These are phyloP conservation scores for Orchesella cincta DNA, from an alignment of 1,140 invertebrate species.

Conservation along the genomic window DNA sequence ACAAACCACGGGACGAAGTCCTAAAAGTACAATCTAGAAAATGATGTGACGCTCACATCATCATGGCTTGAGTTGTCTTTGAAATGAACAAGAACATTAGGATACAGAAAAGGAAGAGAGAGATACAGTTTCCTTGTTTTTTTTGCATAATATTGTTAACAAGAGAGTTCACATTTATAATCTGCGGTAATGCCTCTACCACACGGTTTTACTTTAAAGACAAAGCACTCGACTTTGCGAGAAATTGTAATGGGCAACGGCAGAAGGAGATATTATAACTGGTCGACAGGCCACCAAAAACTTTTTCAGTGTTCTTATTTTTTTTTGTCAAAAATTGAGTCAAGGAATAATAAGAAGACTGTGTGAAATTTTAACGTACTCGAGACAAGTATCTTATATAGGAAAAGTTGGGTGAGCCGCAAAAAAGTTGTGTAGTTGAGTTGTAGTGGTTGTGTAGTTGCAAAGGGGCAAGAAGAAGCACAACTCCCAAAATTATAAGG, in stretches of 20 bases:
- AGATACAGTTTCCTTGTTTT: not conserved
- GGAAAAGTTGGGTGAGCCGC: too few relatives aligned
- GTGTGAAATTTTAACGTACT: too few relatives aligned
- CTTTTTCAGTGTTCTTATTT: too few relatives aligned
- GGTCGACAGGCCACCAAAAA: too few relatives aligned
- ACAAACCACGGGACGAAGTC: too few relatives aligned
- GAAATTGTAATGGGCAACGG: too few relatives aligned
- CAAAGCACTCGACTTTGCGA: too few relatives aligned
- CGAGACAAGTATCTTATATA: too few relatives aligned
- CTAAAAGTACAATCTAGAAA: not conserved
- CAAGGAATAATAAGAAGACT: too few relatives aligned
- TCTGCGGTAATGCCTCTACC: not conserved
- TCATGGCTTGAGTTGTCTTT: not conserved
- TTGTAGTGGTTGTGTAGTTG: not conserved
- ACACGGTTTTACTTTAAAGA: not conserved
- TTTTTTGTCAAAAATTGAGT: too few relatives aligned
- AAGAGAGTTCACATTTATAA: constrained; percentile 2
- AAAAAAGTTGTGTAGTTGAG: not conserved
- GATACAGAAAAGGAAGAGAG: not conserved
- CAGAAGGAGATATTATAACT: too few relatives aligned
- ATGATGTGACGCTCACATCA: not conserved
- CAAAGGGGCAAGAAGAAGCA: not conserved
- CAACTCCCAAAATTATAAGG: not conserved
- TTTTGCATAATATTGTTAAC: constrained; percentile 3
- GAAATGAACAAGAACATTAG: not conserved